These are phyloP conservation scores for Synchiropus splendidus DNA, from an alignment of 2,113 vertebrate genomes.

Conservation along the genomic window DNA sequence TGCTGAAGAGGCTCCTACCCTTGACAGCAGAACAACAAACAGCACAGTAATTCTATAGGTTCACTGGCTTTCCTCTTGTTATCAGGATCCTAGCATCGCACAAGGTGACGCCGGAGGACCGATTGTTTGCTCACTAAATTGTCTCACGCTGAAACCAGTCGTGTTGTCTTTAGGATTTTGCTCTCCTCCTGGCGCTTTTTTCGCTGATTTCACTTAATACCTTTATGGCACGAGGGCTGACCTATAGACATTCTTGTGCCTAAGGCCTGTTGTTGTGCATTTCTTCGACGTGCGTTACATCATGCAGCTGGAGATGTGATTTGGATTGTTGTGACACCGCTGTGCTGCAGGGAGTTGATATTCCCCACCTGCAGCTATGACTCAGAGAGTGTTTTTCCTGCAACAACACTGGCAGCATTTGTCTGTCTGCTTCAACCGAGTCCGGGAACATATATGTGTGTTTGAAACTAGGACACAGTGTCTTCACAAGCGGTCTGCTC, in stretches of 20 bases:
- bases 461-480: conserved; percentile 48
- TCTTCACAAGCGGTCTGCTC: conserved; percentile 47
- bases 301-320: conserved; percentile 25
- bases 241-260: conserved; percentile 2
- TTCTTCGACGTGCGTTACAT: conserved; percentile 32
- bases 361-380: conserved; percentile 51
- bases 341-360: conserved; percentile 48
- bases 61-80: conserved; percentile 3
- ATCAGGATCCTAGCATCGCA: background rate
- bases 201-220: conserved; percentile 13
- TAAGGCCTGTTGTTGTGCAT: conserved; percentile 18
- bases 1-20: conserved; percentile 16
- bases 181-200: conserved; percentile 1
- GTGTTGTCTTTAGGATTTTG: conserved; percentile 7
- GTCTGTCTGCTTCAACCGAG: conserved; percentile 13
- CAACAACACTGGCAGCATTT: conserved; percentile 10
- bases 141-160: conserved; percentile 3
- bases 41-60: conserved; percentile 17
- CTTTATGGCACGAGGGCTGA: conserved; percentile 17
- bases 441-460: conserved; percentile 13
- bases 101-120: conserved; percentile 1
- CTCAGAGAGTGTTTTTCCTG: conserved; percentile 31
- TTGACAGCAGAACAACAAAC: conserved; percentile 32
- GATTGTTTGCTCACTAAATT: conserved; percentile 7
- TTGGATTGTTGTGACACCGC: conserved; percentile 46